These are phyloP conservation scores for Galaxea fascicularis DNA, from an alignment of 92 coral and sea anemone species.

Conservation along the genomic window DNA sequence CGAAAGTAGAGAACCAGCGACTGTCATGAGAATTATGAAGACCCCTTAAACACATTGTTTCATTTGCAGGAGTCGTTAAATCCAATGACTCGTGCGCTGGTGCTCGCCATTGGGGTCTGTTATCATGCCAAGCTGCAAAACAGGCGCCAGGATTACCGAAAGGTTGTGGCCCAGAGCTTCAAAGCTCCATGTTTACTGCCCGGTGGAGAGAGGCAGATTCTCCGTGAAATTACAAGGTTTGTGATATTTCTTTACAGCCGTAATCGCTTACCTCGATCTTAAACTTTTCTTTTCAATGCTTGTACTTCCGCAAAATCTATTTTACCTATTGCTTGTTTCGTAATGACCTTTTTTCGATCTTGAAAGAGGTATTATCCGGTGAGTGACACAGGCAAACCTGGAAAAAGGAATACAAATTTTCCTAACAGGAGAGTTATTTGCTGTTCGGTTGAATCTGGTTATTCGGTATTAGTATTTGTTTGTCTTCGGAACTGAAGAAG, in stretches of 20 bases:
- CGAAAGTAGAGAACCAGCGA: too few species aligned
- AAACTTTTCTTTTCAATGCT: not conserved
- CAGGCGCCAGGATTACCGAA: constrained; percentile 54
- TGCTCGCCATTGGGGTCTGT: constrained; percentile 89
- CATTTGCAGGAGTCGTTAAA: constrained; percentile 43
- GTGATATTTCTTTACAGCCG: not conserved
- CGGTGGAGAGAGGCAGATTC: constrained; percentile 69
- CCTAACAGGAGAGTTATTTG: too few species aligned
- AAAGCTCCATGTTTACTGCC: constrained; percentile 44
- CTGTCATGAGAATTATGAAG: too few species aligned
- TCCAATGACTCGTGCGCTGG: constrained; percentile 74
- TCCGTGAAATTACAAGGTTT: constrained; percentile 69
- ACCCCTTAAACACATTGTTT: not conserved
- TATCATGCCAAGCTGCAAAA: constrained; percentile 86
- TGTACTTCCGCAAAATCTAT: too few species aligned
- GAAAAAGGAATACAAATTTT: not conserved
- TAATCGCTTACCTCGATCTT: too few species aligned
- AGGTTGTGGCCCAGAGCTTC: constrained; percentile 50
- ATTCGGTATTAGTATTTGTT: too few species aligned
- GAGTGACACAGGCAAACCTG: too few species aligned
- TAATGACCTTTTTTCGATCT: too few species aligned
- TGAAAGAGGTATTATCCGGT: too few species aligned
- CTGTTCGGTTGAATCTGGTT: too few species aligned
- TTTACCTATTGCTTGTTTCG: not conserved
- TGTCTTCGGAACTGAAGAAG: too few species aligned